phyloP scores from a whole-genome alignment of 2,113 vertebrate genomes.

The Stercorarius parasiticus region DNA sequence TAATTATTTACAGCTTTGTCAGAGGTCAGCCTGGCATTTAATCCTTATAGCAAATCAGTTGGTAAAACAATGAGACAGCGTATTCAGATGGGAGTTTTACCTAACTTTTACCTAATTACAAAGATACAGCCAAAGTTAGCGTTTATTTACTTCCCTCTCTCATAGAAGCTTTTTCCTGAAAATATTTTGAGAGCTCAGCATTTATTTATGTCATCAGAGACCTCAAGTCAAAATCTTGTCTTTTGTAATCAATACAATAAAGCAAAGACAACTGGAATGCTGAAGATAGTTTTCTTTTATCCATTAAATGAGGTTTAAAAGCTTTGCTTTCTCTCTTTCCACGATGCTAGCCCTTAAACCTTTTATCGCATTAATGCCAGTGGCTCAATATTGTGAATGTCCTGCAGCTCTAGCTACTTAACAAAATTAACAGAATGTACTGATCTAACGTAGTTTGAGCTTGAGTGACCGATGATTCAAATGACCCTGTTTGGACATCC shows the following conservation, averaged over 20 bases:
- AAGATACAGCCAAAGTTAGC: not conserved
- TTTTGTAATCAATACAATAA: not conserved
- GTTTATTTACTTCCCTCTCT: not conserved
- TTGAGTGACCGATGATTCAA: not conserved
- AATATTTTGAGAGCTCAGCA: not conserved
- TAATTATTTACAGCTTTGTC: not conserved
- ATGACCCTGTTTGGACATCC: not conserved
- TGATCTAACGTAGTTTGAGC: not conserved
- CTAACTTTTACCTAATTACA: not conserved
- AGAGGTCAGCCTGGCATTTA: not conserved
- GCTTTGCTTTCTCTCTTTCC: not conserved
- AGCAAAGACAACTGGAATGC: not conserved
- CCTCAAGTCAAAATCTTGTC: not conserved
- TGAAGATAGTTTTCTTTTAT: not conserved
- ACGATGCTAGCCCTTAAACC: not conserved
- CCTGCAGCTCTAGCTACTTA: not conserved
- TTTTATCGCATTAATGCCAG: not conserved
- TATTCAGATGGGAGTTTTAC: not conserved
- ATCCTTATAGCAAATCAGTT: not conserved
- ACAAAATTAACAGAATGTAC: not conserved
- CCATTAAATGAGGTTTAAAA: constrained; percentile 7
- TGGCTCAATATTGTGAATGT: constrained; percentile 3
- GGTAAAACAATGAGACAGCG: not conserved
- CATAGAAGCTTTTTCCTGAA: not conserved
- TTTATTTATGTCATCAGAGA: not conserved